Base-by-base conservation (phyloP, 1,140 invertebrate species). In the Coboldia fuscipes region DNA sequence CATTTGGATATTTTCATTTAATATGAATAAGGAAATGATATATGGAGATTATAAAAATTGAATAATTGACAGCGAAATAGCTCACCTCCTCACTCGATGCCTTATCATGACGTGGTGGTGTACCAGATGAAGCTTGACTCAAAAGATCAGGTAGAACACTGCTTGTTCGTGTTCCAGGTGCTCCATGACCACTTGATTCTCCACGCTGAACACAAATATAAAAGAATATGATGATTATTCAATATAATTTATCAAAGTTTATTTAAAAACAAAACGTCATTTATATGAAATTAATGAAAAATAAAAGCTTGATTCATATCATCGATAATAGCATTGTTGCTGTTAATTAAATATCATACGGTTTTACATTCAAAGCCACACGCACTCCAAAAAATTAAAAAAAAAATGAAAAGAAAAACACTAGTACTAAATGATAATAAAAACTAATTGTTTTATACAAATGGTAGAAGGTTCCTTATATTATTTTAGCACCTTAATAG, bases 91-190 rank as follows among this genome's bases (percentile, higher is more conserved):
- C 89, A 50, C 83, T 90, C 41, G 79, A 81, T 33, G 80, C 77
- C 52, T 90, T 89, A 60, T 93, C 86, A 50, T 88, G 78, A 30
- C 84, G 66, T 46, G 85, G 83, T 27, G 77, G 75, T 21, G 72
- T 75, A 44, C 78, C 77, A 35, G 82, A 80, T 40, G 75, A 68
- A 38, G 78, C 70, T 62, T 79, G 66, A 47, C 86, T 90, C 30
- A 97, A 67, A 38, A 97, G 67, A 62, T 97, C 90, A 22, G 90
- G 90, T 36, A 97, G 65, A 20, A 94, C 89, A 28, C 78, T 83
- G 57, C 81, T 86, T 35, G 80, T 81, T 38, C 83, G 66, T 4
- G 76, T 72, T 40, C 75, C 67, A 37, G 71, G 70, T 14, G 75
- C 71, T 41, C 75, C 67, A 39, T 72, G 67, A 38, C 68, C 66